Conservation (phyloP, 2,797 vertebrate species). For the Acrossocheilus fasciatus region DNA sequence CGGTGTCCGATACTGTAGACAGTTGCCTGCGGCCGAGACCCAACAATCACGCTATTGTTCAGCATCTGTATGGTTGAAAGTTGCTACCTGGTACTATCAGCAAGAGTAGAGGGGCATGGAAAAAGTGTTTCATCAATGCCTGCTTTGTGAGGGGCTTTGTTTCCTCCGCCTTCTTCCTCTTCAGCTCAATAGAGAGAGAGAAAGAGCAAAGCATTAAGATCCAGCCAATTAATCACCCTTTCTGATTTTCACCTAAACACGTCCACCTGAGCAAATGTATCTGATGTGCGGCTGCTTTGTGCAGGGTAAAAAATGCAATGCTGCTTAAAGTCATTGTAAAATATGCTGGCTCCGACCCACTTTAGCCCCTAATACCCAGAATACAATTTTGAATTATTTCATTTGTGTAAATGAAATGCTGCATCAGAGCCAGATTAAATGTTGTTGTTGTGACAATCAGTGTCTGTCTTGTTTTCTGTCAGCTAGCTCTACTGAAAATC, state of each 20-base stretch:
- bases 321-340: background rate
- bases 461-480: background rate
- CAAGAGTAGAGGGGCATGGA: conserved; percentile 36
- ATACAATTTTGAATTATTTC: background rate
- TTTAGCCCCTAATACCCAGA: background rate
- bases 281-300: background rate
- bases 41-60: conserved; percentile 57
- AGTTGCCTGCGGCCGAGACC: background rate
- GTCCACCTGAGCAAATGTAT: conserved; percentile 38
- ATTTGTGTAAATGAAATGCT: conserved; percentile 2
- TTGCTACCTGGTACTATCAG: conserved; percentile 47
- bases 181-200: conserved; percentile 28
- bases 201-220: conserved; percentile 22
- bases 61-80: conserved; percentile 32
- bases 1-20: conserved; percentile 30
- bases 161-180: conserved; percentile 17
- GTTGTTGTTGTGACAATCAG: background rate
- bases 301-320: background rate
- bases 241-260: conserved; percentile 34
- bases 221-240: conserved; percentile 51
- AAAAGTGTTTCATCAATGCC: conserved; percentile 54
- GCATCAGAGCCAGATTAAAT: background rate
- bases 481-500: conserved; percentile 1
- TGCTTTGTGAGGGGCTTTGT: conserved; percentile 54
- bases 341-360: background rate